Evolutionary conservation across 2,113 vertebrate genomes (phyloP).

Genomic region (Anhinga rufa): DNA sequence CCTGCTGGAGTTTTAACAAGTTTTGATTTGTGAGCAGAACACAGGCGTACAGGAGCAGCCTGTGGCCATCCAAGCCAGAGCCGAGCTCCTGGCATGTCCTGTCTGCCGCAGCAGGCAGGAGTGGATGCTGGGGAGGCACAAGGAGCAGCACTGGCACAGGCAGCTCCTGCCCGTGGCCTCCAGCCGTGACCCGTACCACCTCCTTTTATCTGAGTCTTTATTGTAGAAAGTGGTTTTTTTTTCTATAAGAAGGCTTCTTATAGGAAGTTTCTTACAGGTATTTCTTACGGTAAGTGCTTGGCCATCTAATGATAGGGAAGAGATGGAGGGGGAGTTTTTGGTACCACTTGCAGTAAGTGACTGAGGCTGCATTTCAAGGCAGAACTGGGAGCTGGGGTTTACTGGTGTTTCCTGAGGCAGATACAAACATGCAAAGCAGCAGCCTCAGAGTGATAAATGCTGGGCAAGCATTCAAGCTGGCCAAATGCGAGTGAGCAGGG

Average conservation of each 20-base stretch:
- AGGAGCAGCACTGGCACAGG: neutral
- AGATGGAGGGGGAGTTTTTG: neutral
- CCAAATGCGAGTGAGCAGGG: neutral
- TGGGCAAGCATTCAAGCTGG: neutral
- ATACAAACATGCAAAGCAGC: neutral
- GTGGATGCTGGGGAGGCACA: neutral
- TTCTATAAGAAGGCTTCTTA: neutral
- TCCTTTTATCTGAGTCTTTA: neutral
- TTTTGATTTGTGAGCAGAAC: neutral
- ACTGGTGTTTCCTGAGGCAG: neutral
- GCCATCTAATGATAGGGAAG: neutral
- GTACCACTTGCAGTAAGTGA: neutral
- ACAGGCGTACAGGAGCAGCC: neutral
- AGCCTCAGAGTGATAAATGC: neutral
- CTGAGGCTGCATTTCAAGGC: neutral
- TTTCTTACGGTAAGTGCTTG: neutral
- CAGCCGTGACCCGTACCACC: neutral
- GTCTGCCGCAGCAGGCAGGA: neutral
- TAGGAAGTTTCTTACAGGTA: fast-evolving
- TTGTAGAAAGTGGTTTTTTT: neutral
- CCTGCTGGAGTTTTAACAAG: neutral
- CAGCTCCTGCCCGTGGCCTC: neutral
- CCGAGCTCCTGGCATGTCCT: neutral
- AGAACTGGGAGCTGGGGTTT: neutral
- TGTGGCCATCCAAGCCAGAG: neutral